Percentiles rank a stretch among this genome's conserved stretches.
Evolutionary conservation across 1,140 invertebrate species (phyloP).

Genomic region (Geopemphigus sp.): DNA sequence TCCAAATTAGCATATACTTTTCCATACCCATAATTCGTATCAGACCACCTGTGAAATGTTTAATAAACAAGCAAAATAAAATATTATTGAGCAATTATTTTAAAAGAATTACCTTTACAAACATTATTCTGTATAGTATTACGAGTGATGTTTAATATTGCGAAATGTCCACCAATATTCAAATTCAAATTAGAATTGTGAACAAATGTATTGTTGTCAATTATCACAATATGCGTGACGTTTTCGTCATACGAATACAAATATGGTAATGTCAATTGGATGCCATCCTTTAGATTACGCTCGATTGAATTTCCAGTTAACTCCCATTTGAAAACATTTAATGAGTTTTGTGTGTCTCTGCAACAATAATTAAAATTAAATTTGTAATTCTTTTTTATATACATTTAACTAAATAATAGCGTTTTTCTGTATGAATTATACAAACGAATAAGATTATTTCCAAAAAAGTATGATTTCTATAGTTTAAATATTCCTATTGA

Average conservation of each 20-base stretch:
- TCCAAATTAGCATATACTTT: slow-evolving; percentile 80
- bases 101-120: slow-evolving; percentile 61
- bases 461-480: not conserved
- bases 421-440: no score
- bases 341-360: slow-evolving; percentile 84
- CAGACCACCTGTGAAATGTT: slow-evolving; percentile 62
- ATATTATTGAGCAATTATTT: not conserved
- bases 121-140: slow-evolving; percentile 84
- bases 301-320: slow-evolving; percentile 84
- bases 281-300: slow-evolving; percentile 77
- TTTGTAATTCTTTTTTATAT: not conserved
- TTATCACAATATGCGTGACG: slow-evolving; percentile 83
- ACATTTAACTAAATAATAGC: no score
- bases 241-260: slow-evolving; percentile 95
- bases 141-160: slow-evolving; percentile 75
- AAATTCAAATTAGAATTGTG: slow-evolving; percentile 84
- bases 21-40: slow-evolving; percentile 93
- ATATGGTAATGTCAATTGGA: slow-evolving; percentile 83
- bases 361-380: slow-evolving; percentile 46
- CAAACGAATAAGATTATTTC: no score
- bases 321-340: slow-evolving; percentile 92
- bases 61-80: not conserved
- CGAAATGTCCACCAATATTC: slow-evolving; percentile 87
- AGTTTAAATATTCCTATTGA: not conserved
- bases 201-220: slow-evolving; percentile 82